Base-by-base conservation (phyloP, 2,113 vertebrate species). In the Oryzias celebensis region DNA sequence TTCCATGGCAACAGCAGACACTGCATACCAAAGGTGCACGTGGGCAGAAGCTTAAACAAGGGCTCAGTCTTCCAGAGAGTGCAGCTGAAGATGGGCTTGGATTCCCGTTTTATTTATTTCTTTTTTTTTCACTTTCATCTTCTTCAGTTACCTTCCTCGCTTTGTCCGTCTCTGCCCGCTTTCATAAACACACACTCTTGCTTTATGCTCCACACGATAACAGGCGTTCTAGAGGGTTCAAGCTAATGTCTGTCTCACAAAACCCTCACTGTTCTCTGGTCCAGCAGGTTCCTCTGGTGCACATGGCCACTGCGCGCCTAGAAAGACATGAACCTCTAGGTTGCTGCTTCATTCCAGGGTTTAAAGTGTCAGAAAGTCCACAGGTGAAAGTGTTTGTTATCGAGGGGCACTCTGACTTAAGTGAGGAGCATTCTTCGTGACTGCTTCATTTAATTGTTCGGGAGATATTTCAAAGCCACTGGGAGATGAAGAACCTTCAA, bases 221-320 rank as follows among this genome's bases (percentile, higher is more conserved):
- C 26, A 47, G 54, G 71, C 58, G 53, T 62, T 44, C 73, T 78
- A 77, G 36, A 42, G 78, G 61, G 65, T 60, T 60, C 48, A 83
- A 74, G 46, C 79, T 62, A 58, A 63, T 81, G 75, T 77, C 28
- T 65, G 77, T 28, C 48, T 44, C 79, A 94, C 92, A 94, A 93
- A 93, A 90, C 45, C 70, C 75, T 58, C 78, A 88, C 93, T 95
- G 91, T 95, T 93, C 85, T 10, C 79, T 73, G 93, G 93, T 91
- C 89, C 90, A 72, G 78, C 87, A 80, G 93, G 88, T 89, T 94
- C 89, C 88, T 88, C 65, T 71, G 93, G 93, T 85, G 86, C 69
- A 57, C 83, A 78, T 86, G 92, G 92, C 83, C 82, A 85, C 46
- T 73, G 77, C 56, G 36, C 58, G 68, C 58, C 51, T 59, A 65